phyloP scores from a whole-genome alignment of 2,113 vertebrate species.

The Apteryx mantelli region DNA sequence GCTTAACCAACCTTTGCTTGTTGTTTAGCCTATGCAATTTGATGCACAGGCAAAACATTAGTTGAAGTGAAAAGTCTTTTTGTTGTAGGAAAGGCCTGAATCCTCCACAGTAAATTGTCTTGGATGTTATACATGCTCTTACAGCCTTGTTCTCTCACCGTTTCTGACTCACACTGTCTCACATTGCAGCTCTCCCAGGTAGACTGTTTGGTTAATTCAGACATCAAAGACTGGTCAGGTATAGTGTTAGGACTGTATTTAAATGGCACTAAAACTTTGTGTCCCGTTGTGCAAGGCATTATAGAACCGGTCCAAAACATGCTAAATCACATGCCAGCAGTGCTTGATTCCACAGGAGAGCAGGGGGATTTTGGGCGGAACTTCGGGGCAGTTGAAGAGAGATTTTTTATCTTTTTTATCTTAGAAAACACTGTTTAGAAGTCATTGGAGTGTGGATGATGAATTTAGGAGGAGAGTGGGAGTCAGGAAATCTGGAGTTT shows the following conservation, averaged over 20 bases:
- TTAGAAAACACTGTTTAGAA: background rate
- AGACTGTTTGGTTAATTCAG: background rate
- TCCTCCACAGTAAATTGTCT: background rate
- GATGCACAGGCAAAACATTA: background rate
- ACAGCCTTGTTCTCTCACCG: rapidly evolving
- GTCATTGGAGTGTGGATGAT: background rate
- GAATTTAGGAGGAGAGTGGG: constrained; percentile 21
- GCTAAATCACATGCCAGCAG: background rate
- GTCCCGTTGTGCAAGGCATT: background rate
- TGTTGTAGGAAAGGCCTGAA: background rate
- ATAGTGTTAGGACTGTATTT: background rate
- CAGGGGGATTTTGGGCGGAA: background rate
- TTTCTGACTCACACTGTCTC: background rate
- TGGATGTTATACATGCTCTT: background rate
- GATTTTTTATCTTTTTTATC: background rate
- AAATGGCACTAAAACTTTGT: rapidly evolving
- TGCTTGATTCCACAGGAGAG: background rate
- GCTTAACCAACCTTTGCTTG: background rate
- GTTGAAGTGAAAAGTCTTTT: rapidly evolving
- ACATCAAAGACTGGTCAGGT: background rate
- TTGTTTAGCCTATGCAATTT: background rate
- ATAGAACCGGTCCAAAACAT: background rate
- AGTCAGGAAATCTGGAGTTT: constrained; percentile 58
- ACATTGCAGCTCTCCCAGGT: background rate
- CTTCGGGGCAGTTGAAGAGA: background rate